These are phyloP conservation scores for Apaloderma vittatum DNA, from an alignment of 2,113 vertebrate genomes.

Conservation along the genomic window DNA sequence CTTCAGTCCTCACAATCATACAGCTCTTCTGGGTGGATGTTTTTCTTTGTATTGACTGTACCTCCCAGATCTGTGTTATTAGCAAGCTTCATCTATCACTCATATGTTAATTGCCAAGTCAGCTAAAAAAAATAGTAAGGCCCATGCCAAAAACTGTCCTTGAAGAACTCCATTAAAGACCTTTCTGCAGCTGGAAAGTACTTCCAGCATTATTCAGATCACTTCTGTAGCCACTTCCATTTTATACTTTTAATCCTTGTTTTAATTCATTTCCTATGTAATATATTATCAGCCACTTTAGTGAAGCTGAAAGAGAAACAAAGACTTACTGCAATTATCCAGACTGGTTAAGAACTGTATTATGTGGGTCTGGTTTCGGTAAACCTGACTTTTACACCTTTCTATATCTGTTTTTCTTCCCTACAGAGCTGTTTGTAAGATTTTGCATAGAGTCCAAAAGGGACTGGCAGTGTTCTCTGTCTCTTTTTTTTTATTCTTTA, in stretches of 20 bases:
- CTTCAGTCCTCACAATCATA: not conserved
- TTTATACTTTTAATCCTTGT: conserved; percentile 1
- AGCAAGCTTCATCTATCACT: conserved; percentile 33
- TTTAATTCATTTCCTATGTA: conserved; percentile 8
- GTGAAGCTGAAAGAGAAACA: not conserved
- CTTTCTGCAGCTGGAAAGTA: conserved; percentile 23
- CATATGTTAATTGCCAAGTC: conserved; percentile 21
- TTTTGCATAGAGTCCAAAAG: not conserved
- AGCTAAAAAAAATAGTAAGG: not conserved
- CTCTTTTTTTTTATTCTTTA: not conserved
- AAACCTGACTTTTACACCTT: not conserved
- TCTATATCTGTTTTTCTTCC: not conserved
- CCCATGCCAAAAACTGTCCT: not conserved
- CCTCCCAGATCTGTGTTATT: not conserved
- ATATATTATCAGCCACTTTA: not conserved
- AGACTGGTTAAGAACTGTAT: not conserved
- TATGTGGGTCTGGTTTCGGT: not conserved
- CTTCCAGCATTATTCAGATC: conserved; percentile 22
- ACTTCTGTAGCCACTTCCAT: not conserved
- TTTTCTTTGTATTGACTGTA: not conserved
- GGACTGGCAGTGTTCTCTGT: not conserved
- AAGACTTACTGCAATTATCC: not conserved
- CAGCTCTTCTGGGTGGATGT: not conserved
- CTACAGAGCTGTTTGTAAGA: not conserved
- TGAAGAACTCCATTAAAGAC: conserved; percentile 22